A percentile compares a stretch with the other conserved stretches of the same genome.
Conservation (phyloP, 2,888 invertebrate species). For the Macrophya alboannulata region DNA sequence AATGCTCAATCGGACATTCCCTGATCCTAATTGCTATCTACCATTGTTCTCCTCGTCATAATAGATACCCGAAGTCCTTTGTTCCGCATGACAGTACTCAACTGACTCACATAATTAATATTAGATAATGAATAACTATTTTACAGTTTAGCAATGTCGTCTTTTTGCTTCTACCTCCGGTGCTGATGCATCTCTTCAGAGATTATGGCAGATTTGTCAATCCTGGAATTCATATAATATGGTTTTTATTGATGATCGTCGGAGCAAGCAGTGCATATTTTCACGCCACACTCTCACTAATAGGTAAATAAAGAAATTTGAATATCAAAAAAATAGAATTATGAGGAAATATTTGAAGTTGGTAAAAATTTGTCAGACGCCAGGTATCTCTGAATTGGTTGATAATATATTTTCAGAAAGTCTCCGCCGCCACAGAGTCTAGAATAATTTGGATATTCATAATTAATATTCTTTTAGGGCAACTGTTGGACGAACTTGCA, state of each 20-base stretch:
- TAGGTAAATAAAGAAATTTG: constrained; percentile 79
- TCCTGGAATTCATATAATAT: constrained; percentile 90
- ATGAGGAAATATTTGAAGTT: background rate
- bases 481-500: constrained; percentile 90
- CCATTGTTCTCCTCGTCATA: background rate
- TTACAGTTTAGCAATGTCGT: constrained; percentile 89
- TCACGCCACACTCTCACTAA: constrained; percentile 91
- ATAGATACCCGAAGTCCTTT: constrained; percentile 15
- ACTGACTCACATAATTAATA: constrained; percentile 11
- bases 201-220: constrained; percentile 89
- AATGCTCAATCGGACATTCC: background rate
- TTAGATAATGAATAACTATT: constrained; percentile 23
- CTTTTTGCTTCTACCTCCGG: constrained; percentile 89
- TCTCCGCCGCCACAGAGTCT: background rate
- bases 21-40: background rate
- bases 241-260: constrained; percentile 90
- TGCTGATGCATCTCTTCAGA: constrained; percentile 89
- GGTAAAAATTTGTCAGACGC: constrained; percentile 15
- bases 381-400: background rate
- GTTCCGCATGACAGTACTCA: constrained; percentile 11
- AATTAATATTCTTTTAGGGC: constrained; percentile 81
- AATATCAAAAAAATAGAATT: background rate
- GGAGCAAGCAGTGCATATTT: constrained; percentile 92
- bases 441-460: background rate
- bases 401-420: background rate